phyloP scores from a whole-genome alignment of 1,140 invertebrate genomes.

The Thaumatotibia leucotreta region DNA sequence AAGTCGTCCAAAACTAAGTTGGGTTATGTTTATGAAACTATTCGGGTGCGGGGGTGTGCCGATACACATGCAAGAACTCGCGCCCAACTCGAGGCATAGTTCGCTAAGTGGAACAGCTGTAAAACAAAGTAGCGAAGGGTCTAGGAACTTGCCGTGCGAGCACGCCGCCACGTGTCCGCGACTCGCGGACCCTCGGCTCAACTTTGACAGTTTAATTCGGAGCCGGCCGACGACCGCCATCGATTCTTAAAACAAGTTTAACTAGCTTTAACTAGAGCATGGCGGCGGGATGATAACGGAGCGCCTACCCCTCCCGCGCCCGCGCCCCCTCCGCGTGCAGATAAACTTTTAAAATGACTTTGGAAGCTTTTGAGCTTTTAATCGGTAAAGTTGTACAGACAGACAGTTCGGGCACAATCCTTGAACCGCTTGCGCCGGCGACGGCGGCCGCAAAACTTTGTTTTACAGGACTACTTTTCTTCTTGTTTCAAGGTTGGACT shows the following conservation, averaged over 20 bases:
- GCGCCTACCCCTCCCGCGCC: slow-evolving; percentile 47
- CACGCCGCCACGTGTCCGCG: neutral
- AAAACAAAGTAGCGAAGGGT: slow-evolving; percentile 76
- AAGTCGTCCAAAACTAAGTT: slow-evolving; percentile 75
- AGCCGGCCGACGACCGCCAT: slow-evolving; percentile 50
- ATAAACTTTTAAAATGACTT: slow-evolving; percentile 79
- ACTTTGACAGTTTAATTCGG: slow-evolving; percentile 68
- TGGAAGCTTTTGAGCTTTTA: slow-evolving; percentile 79
- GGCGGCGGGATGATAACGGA: slow-evolving; percentile 69
- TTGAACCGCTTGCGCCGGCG: slow-evolving; percentile 77
- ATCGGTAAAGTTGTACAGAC: slow-evolving; percentile 78
- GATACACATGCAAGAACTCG: slow-evolving; percentile 73
- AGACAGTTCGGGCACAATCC: slow-evolving; percentile 77
- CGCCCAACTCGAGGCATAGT: slow-evolving; percentile 73
- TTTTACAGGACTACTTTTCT: slow-evolving; percentile 79
- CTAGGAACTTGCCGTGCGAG: slow-evolving; percentile 71
- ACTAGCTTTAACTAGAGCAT: slow-evolving; percentile 74
- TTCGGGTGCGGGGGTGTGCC: slow-evolving; percentile 71
- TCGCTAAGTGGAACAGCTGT: slow-evolving; percentile 75
- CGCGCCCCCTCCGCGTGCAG: slow-evolving; percentile 59
- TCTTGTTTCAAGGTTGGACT: slow-evolving; percentile 78
- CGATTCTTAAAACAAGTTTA: slow-evolving; percentile 70
- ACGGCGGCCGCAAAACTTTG: slow-evolving; percentile 77
- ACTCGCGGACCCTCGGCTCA: slow-evolving; percentile 26
- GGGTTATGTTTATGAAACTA: slow-evolving; percentile 76